Evolutionary conservation across 2,113 vertebrate species (phyloP).

Genomic region (Coptodon bakossiorum): DNA sequence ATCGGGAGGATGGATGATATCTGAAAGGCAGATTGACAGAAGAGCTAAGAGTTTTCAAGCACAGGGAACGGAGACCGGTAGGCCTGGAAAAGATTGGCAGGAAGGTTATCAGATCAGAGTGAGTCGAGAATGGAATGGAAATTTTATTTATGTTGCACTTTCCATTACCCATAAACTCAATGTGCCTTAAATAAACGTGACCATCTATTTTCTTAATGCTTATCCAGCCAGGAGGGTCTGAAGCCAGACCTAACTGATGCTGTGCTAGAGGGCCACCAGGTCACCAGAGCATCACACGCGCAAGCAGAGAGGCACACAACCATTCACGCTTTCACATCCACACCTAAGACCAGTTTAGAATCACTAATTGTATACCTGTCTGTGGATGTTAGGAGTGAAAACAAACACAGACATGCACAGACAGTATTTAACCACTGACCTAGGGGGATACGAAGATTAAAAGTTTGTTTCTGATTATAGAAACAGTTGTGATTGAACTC

Average conservation of each 20-base stretch:
- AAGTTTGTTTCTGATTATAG: background rate
- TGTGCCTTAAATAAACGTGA: background rate
- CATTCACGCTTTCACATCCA: background rate
- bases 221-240: background rate
- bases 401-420: background rate
- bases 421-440: background rate
- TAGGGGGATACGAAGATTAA: background rate
- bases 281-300: background rate
- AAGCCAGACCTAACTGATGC: background rate
- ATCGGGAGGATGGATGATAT: background rate
- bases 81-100: background rate
- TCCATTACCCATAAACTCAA: background rate
- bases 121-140: background rate
- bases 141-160: background rate
- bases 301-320: background rate
- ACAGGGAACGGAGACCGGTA: background rate
- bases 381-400: background rate
- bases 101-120: background rate
- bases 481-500: background rate
- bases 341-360: background rate
- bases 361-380: background rate
- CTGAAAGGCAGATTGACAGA: background rate
- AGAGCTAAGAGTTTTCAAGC: background rate
- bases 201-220: background rate
- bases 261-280: background rate